Base-by-base conservation (phyloP, 2,888 invertebrate genomes). In the Aporophyla nigra region DNA sequence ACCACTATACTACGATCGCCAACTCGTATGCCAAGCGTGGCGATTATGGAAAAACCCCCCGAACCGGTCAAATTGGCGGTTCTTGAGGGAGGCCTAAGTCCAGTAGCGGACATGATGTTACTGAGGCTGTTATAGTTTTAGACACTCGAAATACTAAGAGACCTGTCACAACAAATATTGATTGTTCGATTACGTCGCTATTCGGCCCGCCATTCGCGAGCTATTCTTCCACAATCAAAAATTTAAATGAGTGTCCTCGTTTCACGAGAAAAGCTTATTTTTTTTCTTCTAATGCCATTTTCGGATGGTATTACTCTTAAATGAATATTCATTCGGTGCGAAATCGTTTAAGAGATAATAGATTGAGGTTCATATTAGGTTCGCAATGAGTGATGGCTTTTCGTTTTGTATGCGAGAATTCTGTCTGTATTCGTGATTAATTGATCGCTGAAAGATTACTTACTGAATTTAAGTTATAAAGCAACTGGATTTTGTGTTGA, bases 311-410 rank as follows among this genome's bases (percentile, higher is more conserved):
- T 95, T 95, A 95, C 95, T 94, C 93, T 91, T 92, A 94, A 95
- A 95, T 96, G 96, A 96, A 96, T 96, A 96, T 96, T 96, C 96
- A 96, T 96, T 94, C 90, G 89, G 92, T 93, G 94, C 93, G 92
- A 95, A 96, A 96, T 95, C 96, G 96, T 94, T 96, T 95, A 95
- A 87, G 94, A 95, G 95, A 95, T 95, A 95, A 96, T 95, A 95
- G 94, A 95, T 95, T 93, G 94, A 92, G 93, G 94, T 94, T 94
- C 94, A 94, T 95, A 95, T 95, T 95, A 94, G 92, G 93, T 91
- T 90, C 89, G 88, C 88, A 91, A 93, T 94, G 94, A 95, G 94
- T 95, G 94, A 95, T 94, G 92, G 93, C 93, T 92, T 90, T 90
- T 91, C 91, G 90, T 93, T 95, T 92, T 90, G 90, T 92, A 92